Percentiles rank a stretch among this genome's conserved stretches.
Conservation (phyloP, 2,113 vertebrate genomes). For the Willisornis vidua region DNA sequence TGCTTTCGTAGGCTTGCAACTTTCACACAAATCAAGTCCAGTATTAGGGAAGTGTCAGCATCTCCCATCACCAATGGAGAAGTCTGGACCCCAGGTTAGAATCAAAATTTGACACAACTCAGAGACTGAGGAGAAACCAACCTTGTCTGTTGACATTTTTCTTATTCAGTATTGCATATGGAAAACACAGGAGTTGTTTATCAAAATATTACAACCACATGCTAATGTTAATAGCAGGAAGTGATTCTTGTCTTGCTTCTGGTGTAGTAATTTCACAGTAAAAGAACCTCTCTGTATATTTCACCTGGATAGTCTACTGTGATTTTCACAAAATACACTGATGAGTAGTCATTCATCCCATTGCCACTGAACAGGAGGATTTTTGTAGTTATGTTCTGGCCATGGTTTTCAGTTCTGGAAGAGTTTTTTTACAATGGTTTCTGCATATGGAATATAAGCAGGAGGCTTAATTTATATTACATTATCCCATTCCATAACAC, state of each 20-base stretch:
- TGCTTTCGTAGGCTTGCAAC: neutral
- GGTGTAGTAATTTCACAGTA: neutral
- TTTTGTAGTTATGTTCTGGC: neutral
- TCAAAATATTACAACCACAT: neutral
- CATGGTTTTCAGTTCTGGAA: neutral
- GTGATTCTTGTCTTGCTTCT: neutral
- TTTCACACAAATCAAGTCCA: fast-evolving
- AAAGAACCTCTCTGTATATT: neutral
- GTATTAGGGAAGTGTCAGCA: neutral
- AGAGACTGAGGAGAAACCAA: neutral
- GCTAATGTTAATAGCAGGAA: neutral
- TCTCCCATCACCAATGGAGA: neutral
- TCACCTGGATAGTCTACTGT: neutral
- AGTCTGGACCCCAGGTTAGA: neutral
- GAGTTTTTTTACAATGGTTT: neutral
- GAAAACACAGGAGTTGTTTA: neutral
- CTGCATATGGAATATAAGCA: neutral
- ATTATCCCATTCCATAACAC: neutral
- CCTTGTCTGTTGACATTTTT: neutral
- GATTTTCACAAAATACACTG: neutral
- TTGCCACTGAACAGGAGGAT: neutral
- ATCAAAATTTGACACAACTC: neutral
- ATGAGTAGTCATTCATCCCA: neutral
- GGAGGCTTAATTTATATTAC: neutral
- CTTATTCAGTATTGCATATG: neutral